These are phyloP conservation scores for Zosterops lateralis DNA, from an alignment of 2,113 vertebrate species.

Conservation along the genomic window DNA sequence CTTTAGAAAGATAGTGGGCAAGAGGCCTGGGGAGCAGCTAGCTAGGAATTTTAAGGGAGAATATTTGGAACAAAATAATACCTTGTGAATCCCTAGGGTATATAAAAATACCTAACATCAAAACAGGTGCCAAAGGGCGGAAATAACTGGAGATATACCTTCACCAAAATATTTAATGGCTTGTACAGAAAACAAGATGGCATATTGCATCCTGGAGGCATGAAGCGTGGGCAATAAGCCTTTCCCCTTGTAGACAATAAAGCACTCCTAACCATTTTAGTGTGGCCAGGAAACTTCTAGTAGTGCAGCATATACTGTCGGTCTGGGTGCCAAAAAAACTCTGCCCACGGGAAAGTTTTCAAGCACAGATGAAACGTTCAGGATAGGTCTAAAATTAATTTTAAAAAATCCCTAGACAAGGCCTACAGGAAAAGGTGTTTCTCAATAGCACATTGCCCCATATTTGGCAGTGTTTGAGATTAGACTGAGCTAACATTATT, in stretches of 20 bases:
- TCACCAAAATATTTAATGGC: background rate
- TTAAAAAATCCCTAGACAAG: too few relatives aligned
- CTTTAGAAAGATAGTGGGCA: background rate
- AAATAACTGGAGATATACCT: background rate
- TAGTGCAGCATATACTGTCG: background rate
- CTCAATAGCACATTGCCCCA: background rate
- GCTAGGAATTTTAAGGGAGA: background rate
- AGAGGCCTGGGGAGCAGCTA: fast-evolving
- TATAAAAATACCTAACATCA: background rate
- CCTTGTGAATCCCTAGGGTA: background rate
- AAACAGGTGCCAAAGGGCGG: background rate
- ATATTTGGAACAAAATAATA: background rate
- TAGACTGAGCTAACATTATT: background rate
- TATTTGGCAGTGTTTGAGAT: background rate
- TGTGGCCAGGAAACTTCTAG: background rate
- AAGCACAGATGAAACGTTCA: background rate
- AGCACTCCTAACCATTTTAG: background rate
- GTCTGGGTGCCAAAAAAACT: background rate
- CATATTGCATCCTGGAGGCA: background rate
- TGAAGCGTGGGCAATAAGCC: background rate
- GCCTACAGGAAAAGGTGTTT: background rate
- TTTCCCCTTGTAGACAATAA: background rate
- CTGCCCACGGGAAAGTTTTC: background rate
- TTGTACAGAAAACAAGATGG: background rate
- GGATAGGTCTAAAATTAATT: background rate